phyloP scores from a whole-genome alignment of 2,888 invertebrate genomes.

The Drosophila picticornis region DNA sequence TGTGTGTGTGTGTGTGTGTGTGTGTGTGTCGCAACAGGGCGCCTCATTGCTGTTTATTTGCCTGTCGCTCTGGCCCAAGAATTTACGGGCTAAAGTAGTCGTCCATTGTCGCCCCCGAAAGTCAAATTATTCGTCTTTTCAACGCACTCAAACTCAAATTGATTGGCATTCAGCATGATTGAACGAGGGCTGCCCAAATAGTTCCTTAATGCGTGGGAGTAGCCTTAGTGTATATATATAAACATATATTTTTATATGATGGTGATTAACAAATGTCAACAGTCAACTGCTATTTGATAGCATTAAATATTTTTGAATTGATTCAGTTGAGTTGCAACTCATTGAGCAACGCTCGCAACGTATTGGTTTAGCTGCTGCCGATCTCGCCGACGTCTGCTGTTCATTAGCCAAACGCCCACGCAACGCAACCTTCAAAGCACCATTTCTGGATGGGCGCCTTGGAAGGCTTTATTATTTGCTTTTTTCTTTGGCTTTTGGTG shows the following conservation, averaged over 20 bases:
- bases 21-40: slow-evolving; percentile 13
- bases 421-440: slow-evolving; percentile 63
- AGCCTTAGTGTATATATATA: not conserved
- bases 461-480: slow-evolving; percentile 17
- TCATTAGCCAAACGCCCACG: slow-evolving; percentile 75
- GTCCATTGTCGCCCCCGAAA: slow-evolving; percentile 33
- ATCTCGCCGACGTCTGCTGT: slow-evolving; percentile 37
- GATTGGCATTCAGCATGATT: slow-evolving; percentile 57
- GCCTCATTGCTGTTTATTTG: slow-evolving; percentile 38
- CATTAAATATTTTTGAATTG: not conserved
- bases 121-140: slow-evolving; percentile 36
- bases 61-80: slow-evolving; percentile 51
- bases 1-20: not conserved
- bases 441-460: slow-evolving; percentile 59
- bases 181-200: slow-evolving; percentile 44
- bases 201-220: not conserved
- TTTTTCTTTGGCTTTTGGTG: slow-evolving; percentile 19
- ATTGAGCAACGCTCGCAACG: slow-evolving; percentile 35
- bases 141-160: slow-evolving; percentile 56
- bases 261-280: not conserved
- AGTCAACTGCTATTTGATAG: not conserved
- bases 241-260: not conserved
- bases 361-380: slow-evolving; percentile 50
- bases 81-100: slow-evolving; percentile 62
- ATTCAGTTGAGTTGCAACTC: not conserved